Base-by-base conservation (phyloP, 2,888 invertebrate species). In the Timema podura region DNA sequence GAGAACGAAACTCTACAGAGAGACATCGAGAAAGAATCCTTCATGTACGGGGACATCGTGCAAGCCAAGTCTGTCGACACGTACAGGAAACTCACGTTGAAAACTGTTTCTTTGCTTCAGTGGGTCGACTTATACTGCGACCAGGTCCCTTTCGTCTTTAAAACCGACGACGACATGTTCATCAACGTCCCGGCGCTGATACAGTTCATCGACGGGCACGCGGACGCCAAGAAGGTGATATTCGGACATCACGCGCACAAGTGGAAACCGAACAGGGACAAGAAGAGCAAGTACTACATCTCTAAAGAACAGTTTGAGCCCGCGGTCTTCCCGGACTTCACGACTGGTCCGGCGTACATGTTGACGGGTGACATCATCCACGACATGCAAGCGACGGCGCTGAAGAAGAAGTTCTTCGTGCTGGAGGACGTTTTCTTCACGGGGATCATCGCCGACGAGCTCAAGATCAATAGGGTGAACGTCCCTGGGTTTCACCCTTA, bases 261-360 rank as follows among this genome's bases (percentile, higher is more conserved):
- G 7, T 78, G 78, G 77, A 75, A 74, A 46, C 79, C 80, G 0
- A 74, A 76, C 13, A 76, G 79, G 45, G 75, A 77, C 67, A 72
- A 73, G 44, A 73, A 73, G 13, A 78, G 77, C 64, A 81, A 81
- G 70, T 82, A 80, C 77, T 79, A 76, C 73, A 77, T 80, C 3
- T 75, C 79, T 5, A 64, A 69, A 13, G 71, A 73, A 5, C 74
- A 75, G 5, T 81, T 76, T 74, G 73, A 71, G 16, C 75, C 74
- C 16, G 73, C 72, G 5, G 72, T 72, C 6, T 81, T 78, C 73
- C 83, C 83, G 0, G 76, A 78, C 54, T 83, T 83, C 74, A 75
- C 78, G 15, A 80, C 82, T 0, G 83, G 83, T 0, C 80, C 81
- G 0, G 79, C 81, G 0, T 83, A 83, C 73, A 74, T 80, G 9